These are phyloP conservation scores for Planiliza haematocheilus DNA, from an alignment of 2,113 vertebrate species.

Conservation along the genomic window DNA sequence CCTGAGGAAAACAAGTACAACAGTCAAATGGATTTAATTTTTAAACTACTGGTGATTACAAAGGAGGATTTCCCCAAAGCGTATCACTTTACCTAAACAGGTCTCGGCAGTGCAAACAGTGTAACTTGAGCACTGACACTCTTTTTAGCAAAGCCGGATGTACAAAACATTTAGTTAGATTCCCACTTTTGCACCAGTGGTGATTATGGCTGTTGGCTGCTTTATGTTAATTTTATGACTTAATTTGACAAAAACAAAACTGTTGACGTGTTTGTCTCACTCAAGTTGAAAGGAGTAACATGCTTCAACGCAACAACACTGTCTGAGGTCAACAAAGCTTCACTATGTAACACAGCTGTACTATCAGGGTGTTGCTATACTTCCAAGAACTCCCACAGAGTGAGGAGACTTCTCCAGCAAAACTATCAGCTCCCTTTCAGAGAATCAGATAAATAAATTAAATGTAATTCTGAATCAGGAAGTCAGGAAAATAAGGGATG, in stretches of 20 bases:
- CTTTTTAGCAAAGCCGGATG: constrained; percentile 14
- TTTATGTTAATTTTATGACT: constrained; percentile 7
- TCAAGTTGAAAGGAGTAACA: neutral
- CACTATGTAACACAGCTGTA: neutral
- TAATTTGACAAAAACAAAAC: constrained; percentile 3
- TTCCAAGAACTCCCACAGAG: neutral
- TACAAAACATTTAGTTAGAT: neutral
- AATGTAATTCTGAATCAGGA: no score
- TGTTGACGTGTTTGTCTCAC: neutral
- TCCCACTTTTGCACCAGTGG: neutral
- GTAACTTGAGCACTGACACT: neutral
- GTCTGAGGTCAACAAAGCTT: neutral
- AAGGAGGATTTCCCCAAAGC: constrained; percentile 32
- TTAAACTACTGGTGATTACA: constrained; percentile 38
- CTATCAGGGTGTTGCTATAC: neutral
- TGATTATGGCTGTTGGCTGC: neutral
- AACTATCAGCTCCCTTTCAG: no score
- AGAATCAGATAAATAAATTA: no score
- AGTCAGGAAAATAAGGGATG: no score
- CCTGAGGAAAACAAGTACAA: constrained; percentile 14
- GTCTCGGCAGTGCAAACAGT: neutral
- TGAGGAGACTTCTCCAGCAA: neutral
- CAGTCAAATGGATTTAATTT: constrained; percentile 28
- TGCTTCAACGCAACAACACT: neutral
- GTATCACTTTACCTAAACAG: constrained; percentile 4